Percentiles rank a stretch among this genome's conserved stretches.
Conservation (phyloP, 2,888 invertebrate species). For the Mesorhabditis sp. region DNA sequence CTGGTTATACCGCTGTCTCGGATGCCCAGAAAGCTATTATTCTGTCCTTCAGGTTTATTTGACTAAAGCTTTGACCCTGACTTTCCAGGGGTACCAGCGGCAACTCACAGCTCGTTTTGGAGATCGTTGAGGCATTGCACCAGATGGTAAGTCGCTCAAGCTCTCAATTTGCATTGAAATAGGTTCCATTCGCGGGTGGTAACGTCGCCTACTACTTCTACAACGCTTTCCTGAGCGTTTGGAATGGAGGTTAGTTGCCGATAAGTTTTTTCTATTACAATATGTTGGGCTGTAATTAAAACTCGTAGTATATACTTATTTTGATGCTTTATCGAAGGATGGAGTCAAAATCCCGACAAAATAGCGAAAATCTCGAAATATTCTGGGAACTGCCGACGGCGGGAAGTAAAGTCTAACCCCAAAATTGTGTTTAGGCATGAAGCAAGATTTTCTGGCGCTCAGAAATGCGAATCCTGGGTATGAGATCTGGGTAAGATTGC, state of each 20-base stretch:
- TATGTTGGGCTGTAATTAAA: too few relatives aligned
- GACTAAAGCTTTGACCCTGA: not conserved
- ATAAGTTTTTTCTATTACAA: too few relatives aligned
- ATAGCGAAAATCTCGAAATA: too few relatives aligned
- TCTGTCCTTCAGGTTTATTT: not conserved
- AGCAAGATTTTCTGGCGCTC: constrained; percentile 31
- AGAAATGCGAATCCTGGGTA: constrained; percentile 29
- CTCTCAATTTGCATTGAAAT: not conserved
- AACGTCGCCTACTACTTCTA: constrained; percentile 25
- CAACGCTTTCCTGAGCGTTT: constrained; percentile 20
- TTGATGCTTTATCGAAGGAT: too few relatives aligned
- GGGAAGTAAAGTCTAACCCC: too few relatives aligned
- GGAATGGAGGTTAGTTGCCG: constrained; percentile 18
- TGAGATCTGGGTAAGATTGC: constrained; percentile 30
- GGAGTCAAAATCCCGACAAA: too few relatives aligned
- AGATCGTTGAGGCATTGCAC: not conserved
- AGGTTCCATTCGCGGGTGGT: constrained; percentile 19
- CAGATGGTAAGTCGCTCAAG: not conserved
- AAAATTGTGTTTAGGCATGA: constrained; percentile 20
- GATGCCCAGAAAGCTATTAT: not conserved
- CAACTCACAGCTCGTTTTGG: not conserved
- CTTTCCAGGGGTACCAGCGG: not conserved
- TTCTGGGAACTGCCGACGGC: too few relatives aligned
- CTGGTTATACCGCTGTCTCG: not conserved
- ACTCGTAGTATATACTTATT: too few relatives aligned